These are phyloP conservation scores for Rhogogaster chlorosoma DNA, from an alignment of 2,888 invertebrate species.

Conservation along the genomic window DNA sequence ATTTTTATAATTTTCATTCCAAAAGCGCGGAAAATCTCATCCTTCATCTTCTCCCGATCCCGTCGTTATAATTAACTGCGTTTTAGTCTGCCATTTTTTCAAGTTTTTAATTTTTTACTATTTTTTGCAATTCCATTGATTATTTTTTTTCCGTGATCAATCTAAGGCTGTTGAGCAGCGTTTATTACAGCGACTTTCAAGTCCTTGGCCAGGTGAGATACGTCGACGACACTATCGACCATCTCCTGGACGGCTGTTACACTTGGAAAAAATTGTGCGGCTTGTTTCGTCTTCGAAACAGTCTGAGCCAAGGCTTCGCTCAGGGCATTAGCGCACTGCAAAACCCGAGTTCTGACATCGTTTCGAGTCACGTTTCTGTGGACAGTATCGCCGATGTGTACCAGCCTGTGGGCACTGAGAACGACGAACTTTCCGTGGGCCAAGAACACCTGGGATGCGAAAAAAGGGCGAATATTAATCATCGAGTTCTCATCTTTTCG, in stretches of 20 bases:
- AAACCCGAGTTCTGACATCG: constrained; percentile 86
- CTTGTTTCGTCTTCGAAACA: constrained; percentile 93
- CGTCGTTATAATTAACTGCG: background rate
- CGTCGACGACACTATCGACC: constrained; percentile 93
- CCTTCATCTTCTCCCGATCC: background rate
- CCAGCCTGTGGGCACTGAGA: constrained; percentile 94
- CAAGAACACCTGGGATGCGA: constrained; percentile 83
- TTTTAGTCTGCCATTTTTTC: background rate
- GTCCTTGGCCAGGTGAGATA: constrained; percentile 91
- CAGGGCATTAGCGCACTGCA: constrained; percentile 88
- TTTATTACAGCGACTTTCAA: constrained; percentile 87
- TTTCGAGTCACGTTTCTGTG: constrained; percentile 90
- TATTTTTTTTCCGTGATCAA: background rate
- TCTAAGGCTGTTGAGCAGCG: constrained; percentile 81
- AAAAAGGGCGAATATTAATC: background rate
- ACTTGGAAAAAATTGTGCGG: constrained; percentile 95
- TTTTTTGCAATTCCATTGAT: background rate
- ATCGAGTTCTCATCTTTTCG: background rate
- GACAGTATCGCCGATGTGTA: constrained; percentile 96
- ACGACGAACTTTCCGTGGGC: constrained; percentile 97
- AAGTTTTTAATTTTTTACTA: background rate
- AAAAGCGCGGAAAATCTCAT: background rate
- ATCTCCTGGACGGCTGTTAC: constrained; percentile 95
- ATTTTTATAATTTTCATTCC: background rate
- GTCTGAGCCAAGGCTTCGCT: constrained; percentile 90